A percentile compares a stretch with the other conserved stretches of the same genome.
These are phyloP conservation scores for Syndactyla subalaris DNA, from an alignment of 2,797 vertebrate species.

Conservation along the genomic window DNA sequence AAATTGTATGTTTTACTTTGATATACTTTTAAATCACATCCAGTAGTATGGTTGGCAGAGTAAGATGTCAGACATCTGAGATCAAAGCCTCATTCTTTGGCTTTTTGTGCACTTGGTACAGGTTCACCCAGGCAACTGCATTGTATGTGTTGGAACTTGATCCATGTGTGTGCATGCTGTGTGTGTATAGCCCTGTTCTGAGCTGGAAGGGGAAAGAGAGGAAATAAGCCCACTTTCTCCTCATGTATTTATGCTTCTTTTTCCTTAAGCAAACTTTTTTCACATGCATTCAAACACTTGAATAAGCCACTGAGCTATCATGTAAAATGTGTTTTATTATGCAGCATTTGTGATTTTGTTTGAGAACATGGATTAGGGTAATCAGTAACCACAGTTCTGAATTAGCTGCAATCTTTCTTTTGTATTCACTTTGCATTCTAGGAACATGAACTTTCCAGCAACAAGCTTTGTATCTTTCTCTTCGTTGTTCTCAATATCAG, in stretches of 20 bases:
- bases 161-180: not conserved
- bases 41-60: not conserved
- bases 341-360: not conserved
- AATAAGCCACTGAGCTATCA: not conserved
- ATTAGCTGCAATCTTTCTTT: not conserved
- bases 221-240: not conserved
- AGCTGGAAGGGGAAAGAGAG: not conserved
- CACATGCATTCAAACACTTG: not conserved
- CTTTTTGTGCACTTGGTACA: no score
- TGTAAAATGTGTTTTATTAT: slow-evolving; percentile 2
- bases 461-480: not conserved
- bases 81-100: no score
- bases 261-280: not conserved
- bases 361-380: not conserved
- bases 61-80: no score
- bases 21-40: not conserved
- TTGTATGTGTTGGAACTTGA: not conserved
- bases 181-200: not conserved
- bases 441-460: not conserved
- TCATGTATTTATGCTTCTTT: not conserved
- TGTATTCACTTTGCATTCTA: not conserved
- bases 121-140: no score
- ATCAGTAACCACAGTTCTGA: not conserved
- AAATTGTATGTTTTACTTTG: not conserved
- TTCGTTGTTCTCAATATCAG: not conserved